A percentile compares a stretch with the other conserved stretches of the same genome.
Evolutionary conservation across 2,888 invertebrate species (phyloP).

Genomic region (Thera britannica): DNA sequence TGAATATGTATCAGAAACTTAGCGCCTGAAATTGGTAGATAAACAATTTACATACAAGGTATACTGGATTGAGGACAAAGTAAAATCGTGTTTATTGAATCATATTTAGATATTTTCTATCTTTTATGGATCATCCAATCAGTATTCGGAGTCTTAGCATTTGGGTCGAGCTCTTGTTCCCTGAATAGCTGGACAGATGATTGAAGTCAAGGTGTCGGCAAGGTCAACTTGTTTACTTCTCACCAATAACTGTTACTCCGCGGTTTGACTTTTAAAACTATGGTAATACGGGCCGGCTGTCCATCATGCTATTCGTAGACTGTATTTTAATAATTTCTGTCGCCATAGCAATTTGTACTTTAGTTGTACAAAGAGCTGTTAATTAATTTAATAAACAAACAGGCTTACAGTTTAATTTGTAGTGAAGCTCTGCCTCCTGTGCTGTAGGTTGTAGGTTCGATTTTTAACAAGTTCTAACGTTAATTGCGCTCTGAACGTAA

Average conservation of each 20-base stretch:
- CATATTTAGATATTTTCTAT: conserved; percentile 45
- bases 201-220: conserved; percentile 60
- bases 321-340: conserved; percentile 6
- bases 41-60: conserved; percentile 39
- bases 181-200: conserved; percentile 18
- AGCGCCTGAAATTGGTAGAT: conserved; percentile 37
- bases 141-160: conserved; percentile 55
- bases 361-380: background rate
- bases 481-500: no score
- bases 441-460: no score
- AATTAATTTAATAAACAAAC: background rate
- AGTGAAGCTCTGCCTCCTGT: no score
- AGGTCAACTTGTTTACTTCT: conserved; percentile 75
- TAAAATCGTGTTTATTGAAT: conserved; percentile 38
- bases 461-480: no score
- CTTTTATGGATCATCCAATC: conserved; percentile 51
- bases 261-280: conserved; percentile 67
- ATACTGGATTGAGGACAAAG: conserved; percentile 29
- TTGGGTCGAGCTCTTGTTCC: conserved; percentile 47
- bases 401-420: no score
- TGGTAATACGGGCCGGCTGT: conserved; percentile 60
- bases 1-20: conserved; percentile 40
- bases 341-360: background rate
- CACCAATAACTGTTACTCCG: conserved; percentile 53
- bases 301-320: conserved; percentile 40